A percentile compares a stretch with the other conserved stretches of the same genome.
Evolutionary conservation across 2,113 vertebrate genomes (phyloP).

Genomic region (Hemichromis elongatus): DNA sequence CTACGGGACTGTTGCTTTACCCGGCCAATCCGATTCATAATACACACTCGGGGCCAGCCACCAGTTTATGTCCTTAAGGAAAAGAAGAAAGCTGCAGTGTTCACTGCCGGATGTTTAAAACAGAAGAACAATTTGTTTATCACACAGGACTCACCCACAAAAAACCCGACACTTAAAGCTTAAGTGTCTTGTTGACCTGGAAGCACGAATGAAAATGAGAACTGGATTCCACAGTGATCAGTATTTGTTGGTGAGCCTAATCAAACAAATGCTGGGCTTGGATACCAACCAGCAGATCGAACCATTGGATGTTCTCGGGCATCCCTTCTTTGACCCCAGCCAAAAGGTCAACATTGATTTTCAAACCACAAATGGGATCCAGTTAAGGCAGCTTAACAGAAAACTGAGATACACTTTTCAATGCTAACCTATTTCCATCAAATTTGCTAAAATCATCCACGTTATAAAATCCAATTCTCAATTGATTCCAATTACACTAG

Average conservation of each 20-base stretch:
- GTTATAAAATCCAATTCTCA: background rate
- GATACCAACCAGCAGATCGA: accelerated
- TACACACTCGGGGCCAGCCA: background rate
- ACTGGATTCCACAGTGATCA: background rate
- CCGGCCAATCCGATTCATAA: background rate
- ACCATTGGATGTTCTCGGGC: background rate
- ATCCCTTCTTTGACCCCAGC: background rate
- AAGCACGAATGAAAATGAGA: background rate
- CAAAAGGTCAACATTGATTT: background rate
- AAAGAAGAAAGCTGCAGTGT: background rate
- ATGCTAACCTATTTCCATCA: no score
- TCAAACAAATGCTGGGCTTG: accelerated
- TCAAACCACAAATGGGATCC: background rate
- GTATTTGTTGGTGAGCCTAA: background rate
- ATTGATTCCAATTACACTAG: background rate
- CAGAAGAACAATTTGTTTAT: background rate
- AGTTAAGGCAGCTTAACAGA: background rate
- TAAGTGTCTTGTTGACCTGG: background rate
- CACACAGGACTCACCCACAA: background rate
- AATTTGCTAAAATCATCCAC: no score
- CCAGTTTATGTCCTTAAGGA: background rate
- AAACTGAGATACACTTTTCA: no score
- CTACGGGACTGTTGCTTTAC: background rate
- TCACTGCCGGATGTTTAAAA: background rate
- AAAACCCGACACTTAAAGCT: accelerated